Conservation (phyloP, 2,888 invertebrate genomes). For the Alloscopus bannaensis region DNA sequence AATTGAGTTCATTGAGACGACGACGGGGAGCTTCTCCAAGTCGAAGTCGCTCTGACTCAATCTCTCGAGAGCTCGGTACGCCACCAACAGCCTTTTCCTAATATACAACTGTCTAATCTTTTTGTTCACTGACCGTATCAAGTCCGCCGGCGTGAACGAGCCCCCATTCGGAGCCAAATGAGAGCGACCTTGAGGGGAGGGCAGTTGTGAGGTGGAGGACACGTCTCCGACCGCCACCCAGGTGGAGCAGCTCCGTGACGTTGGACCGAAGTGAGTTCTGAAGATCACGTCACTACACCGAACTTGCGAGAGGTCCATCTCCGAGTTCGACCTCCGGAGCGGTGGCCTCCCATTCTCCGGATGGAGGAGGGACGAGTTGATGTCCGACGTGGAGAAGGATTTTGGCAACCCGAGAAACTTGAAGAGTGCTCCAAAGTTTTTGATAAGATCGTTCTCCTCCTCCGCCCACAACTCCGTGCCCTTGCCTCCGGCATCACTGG, state of each 20-base stretch:
- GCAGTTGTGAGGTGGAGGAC: slow-evolving; percentile 86
- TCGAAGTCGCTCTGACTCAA: slow-evolving; percentile 91
- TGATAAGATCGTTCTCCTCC: slow-evolving; percentile 86
- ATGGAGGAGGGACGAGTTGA: slow-evolving; percentile 75
- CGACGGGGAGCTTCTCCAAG: slow-evolving; percentile 78
- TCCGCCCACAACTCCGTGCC: slow-evolving; percentile 82
- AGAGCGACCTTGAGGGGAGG: slow-evolving; percentile 84
- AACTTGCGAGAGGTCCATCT: slow-evolving; percentile 78
- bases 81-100: slow-evolving; percentile 84
- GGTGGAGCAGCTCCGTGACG: slow-evolving; percentile 86
- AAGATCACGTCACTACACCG: slow-evolving; percentile 76
- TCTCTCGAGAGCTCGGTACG: slow-evolving; percentile 87
- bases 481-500: slow-evolving; percentile 69
- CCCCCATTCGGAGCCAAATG: slow-evolving; percentile 76
- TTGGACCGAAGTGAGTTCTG: slow-evolving; percentile 80
- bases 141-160: slow-evolving; percentile 81
- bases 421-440: slow-evolving; percentile 87
- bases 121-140: slow-evolving; percentile 86
- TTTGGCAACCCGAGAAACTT: slow-evolving; percentile 88
- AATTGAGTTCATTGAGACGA: slow-evolving; percentile 73
- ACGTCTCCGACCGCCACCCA: slow-evolving; percentile 91
- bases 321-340: slow-evolving; percentile 77
- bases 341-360: slow-evolving; percentile 72
- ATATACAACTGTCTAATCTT: slow-evolving; percentile 91
- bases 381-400: slow-evolving; percentile 89